These are phyloP conservation scores for Bubo scandiacus DNA, from an alignment of 2,113 vertebrate genomes.

Conservation along the genomic window DNA sequence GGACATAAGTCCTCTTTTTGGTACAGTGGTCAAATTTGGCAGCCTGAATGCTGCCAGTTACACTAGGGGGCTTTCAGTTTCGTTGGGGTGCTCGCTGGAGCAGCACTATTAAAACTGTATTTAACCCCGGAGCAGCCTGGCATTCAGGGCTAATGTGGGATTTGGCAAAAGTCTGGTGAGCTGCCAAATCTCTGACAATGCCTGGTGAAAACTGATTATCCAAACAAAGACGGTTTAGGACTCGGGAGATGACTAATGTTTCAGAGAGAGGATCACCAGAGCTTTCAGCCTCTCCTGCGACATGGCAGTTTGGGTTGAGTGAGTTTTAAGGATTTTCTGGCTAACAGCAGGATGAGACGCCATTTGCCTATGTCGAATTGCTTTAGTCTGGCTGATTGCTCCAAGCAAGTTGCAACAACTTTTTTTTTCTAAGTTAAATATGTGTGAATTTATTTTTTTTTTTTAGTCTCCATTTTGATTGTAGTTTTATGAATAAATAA, in stretches of 20 bases:
- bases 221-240: not conserved
- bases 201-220: not conserved
- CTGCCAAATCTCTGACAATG: too few species aligned
- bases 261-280: not conserved
- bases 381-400: not conserved
- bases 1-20: not conserved
- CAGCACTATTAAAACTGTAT: not conserved
- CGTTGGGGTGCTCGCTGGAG: not conserved
- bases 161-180: accelerated
- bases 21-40: not conserved
- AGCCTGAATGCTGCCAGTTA: not conserved
- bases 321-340: not conserved
- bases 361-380: not conserved
- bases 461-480: not conserved
- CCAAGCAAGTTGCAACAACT: not conserved
- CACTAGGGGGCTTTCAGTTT: accelerated
- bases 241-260: accelerated
- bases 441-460: not conserved
- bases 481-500: not conserved
- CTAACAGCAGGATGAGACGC: not conserved
- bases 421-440: not conserved
- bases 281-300: not conserved
- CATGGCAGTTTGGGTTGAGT: not conserved
- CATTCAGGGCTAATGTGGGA: accelerated
- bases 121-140: not conserved